Base-by-base conservation (phyloP, 2,113 vertebrate species). In the Pavo muticus region DNA sequence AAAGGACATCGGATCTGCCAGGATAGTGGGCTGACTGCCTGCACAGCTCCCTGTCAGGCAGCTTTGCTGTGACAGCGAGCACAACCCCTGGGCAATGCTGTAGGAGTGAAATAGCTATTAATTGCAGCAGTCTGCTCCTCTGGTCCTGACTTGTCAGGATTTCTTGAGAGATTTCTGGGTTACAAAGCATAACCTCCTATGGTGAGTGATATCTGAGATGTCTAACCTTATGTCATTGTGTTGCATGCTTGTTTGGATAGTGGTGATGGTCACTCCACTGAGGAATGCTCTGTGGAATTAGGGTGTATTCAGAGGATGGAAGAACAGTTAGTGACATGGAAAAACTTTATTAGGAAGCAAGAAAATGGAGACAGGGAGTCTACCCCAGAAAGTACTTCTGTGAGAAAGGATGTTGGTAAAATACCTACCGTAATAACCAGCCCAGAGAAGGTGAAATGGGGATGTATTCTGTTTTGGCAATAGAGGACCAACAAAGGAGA, bases 21-120 rank as follows among this genome's bases (percentile, higher is more conserved):
- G 71, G 59, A 30, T 71, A 18, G 5, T 52, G 40, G 63, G 32
- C 25, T 78, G 32, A 52, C 44, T 9, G 4, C 39, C 13, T 24
- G 9, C 23, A 2, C 48, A 0, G 0, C 39, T 77, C 32, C 17
- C 35, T 13, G 7, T 39, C 14, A 42, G 35, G 52, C 45, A 44
- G 79, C 60, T 73, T 68, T 78, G 52, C 44, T 1, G 1, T 17
- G 45, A 21, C 1, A 30, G 45, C 35, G 64, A 76, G 30, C 11
- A 4, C 0, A 57, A 7, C 42, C 65, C 17, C 1, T 29, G 5
- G 64, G 45, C 0, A 0, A 76, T 2, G 12, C 80, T 84, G 71
- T 3, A 2, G 83, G 35, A 85, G 60, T 70, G 64, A 52, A 77
- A 35, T 25, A 54, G 40, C 48, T 77, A 15, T 70, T 57, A 73